Evolutionary conservation across 2,888 invertebrate species (phyloP).

Genomic region (Pseudanteris insignis): DNA sequence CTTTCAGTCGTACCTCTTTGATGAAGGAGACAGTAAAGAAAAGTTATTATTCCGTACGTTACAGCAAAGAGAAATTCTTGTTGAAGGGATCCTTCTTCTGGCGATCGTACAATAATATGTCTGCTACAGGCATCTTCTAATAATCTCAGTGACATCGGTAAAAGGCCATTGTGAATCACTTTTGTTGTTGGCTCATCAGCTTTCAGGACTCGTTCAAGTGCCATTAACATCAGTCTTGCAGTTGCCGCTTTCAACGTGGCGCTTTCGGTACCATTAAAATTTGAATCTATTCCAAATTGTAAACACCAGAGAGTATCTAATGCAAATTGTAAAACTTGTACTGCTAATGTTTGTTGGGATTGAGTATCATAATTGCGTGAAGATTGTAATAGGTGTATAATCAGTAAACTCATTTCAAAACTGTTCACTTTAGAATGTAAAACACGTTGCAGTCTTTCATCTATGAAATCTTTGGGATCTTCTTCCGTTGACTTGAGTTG

Average conservation of each 20-base stretch:
- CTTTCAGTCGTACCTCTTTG: slow-evolving; percentile 67
- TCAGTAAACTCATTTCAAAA: slow-evolving; percentile 71
- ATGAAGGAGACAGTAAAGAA: slow-evolving; percentile 71
- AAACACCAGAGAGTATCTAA: slow-evolving; percentile 71
- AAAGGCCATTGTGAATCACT: slow-evolving; percentile 71
- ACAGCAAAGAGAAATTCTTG: slow-evolving; percentile 73
- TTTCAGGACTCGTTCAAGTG: slow-evolving; percentile 70
- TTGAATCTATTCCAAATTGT: slow-evolving; percentile 70
- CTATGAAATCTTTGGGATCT: slow-evolving; percentile 69
- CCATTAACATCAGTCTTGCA: slow-evolving; percentile 70
- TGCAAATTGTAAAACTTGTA: slow-evolving; percentile 72
- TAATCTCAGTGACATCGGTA: slow-evolving; percentile 72
- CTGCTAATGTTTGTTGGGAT: slow-evolving; percentile 69
- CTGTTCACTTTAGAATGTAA: slow-evolving; percentile 68
- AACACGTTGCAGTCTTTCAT: slow-evolving; percentile 68
- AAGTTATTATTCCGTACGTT: slow-evolving; percentile 71
- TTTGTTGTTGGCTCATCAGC: slow-evolving; percentile 69
- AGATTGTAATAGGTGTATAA: slow-evolving; percentile 70
- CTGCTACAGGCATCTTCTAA: slow-evolving; percentile 69
- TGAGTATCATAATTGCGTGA: slow-evolving; percentile 69
- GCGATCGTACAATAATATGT: slow-evolving; percentile 43
- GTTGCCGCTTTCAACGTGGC: slow-evolving; percentile 70
- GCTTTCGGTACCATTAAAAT: slow-evolving; percentile 63
- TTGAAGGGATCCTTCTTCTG: slow-evolving; percentile 68
- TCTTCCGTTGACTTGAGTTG: slow-evolving; percentile 59